These are phyloP conservation scores for Smittia sp. DNA, from an alignment of 2,888 invertebrate genomes.

Conservation along the genomic window DNA sequence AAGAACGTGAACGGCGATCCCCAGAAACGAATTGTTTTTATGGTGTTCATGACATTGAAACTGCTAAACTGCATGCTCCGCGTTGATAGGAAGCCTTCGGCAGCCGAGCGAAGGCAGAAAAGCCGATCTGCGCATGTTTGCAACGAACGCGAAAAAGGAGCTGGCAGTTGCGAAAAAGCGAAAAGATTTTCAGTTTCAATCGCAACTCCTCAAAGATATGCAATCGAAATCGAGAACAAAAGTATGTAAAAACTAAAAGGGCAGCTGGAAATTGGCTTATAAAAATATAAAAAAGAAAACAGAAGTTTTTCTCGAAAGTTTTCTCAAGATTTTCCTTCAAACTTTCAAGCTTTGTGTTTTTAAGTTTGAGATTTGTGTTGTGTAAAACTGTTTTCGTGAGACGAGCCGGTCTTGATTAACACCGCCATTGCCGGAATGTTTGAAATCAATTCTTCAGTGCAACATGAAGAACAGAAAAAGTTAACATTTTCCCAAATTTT, in stretches of 20 bases:
- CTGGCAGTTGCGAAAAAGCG: background rate
- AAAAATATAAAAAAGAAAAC: background rate
- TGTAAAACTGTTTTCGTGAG: conserved; percentile 5
- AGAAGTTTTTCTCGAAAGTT: conserved; percentile 7
- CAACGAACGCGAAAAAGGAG: conserved; percentile 7
- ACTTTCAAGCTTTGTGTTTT: conserved; percentile 12
- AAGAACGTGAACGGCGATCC: background rate
- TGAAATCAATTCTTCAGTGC: conserved; percentile 27
- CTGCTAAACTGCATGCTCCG: background rate
- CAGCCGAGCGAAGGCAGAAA: conserved; percentile 40
- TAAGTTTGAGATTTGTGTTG: conserved; percentile 12
- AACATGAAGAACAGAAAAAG: conserved; percentile 38
- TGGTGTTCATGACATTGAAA: conserved; percentile 9
- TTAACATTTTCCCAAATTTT: conserved; percentile 21
- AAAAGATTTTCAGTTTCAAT: conserved; percentile 34
- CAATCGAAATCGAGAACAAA: conserved; percentile 24
- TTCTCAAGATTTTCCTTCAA: background rate
- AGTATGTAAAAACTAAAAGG: conserved; percentile 29
- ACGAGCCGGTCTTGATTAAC: conserved; percentile 10
- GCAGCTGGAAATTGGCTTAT: conserved; percentile 8
- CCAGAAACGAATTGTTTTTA: background rate
- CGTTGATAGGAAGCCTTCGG: conserved; percentile 31
- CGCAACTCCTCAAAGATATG: conserved; percentile 26
- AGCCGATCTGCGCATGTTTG: background rate
- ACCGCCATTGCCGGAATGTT: conserved; percentile 30